Evolutionary conservation across 2,888 invertebrate species (phyloP).

Genomic region (Lepas anatifera): DNA sequence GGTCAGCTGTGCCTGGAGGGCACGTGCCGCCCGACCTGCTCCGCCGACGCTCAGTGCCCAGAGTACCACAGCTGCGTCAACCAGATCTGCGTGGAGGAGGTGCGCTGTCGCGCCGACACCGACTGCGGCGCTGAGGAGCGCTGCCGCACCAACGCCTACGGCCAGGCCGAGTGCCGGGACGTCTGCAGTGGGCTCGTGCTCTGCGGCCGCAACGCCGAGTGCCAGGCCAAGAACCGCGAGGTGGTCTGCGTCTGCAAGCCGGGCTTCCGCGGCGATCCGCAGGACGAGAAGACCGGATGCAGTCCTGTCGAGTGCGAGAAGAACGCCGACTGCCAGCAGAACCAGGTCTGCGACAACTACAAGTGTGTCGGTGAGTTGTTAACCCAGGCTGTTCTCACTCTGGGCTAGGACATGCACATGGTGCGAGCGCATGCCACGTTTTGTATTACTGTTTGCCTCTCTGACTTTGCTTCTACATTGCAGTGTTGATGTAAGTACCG

Average conservation of each 20-base stretch:
- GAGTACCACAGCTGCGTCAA: conserved; percentile 72
- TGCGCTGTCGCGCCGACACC: conserved; percentile 54
- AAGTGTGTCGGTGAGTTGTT: conserved; percentile 50
- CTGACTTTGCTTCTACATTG: too few relatives aligned
- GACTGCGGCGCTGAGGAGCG: conserved; percentile 63
- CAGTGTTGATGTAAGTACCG: too few relatives aligned
- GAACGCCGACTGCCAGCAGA: conserved; percentile 60
- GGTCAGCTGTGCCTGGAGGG: conserved; percentile 76
- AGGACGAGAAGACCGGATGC: conserved; percentile 64
- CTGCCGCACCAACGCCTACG: conserved; percentile 54
- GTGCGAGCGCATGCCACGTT: too few relatives aligned
- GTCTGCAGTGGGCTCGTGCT: conserved; percentile 55
- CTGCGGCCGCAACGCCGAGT: conserved; percentile 67
- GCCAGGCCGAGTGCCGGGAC: conserved; percentile 57
- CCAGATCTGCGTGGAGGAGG: conserved; percentile 70
- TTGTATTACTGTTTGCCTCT: too few relatives aligned
- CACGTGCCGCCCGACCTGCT: conserved; percentile 41
- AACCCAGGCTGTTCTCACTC: too few relatives aligned
- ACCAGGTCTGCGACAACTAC: conserved; percentile 67
- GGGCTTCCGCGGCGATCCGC: conserved; percentile 24
- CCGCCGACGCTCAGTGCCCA: conserved; percentile 65
- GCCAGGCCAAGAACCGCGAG: conserved; percentile 56
- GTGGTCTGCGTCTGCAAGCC: conserved; percentile 55
- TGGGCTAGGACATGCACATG: too few relatives aligned
- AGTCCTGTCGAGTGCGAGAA: conserved; percentile 61